Evolutionary conservation across 1,140 invertebrate species (phyloP).

Genomic region (Ditylenchus dipsaci): DNA sequence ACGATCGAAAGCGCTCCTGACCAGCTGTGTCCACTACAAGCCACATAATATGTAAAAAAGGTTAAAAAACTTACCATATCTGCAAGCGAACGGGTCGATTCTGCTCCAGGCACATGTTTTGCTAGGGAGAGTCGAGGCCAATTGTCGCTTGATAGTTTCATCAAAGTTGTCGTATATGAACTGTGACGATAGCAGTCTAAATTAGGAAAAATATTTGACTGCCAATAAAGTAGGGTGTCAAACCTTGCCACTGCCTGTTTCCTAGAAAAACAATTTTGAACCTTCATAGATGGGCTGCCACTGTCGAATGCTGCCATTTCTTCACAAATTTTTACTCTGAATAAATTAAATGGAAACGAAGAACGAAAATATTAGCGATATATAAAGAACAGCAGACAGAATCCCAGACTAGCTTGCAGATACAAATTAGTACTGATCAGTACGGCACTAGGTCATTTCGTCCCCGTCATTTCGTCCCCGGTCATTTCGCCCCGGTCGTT

Average conservation of each 20-base stretch:
- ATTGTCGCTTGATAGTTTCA: constrained; percentile 99
- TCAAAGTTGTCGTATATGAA: constrained; percentile 99
- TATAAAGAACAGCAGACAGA: too few species aligned
- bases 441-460: too few species aligned
- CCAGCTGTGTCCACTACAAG: constrained; percentile 98
- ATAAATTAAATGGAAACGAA: too few species aligned
- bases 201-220: constrained; percentile 72
- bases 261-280: constrained; percentile 98
- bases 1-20: constrained; percentile 90
- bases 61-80: constrained; percentile 59
- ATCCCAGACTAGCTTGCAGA: too few species aligned
- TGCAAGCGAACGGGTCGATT: constrained; percentile 71
- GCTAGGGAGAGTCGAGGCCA: constrained; percentile 97
- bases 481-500: too few species aligned
- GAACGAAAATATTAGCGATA: too few species aligned
- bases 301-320: constrained; percentile 60
- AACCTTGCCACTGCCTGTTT: constrained; percentile 80
- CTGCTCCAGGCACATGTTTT: constrained; percentile 99
- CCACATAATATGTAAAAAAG: constrained; percentile 58
- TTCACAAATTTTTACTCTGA: too few species aligned
- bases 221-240: constrained; percentile 66
- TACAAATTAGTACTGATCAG: too few species aligned
- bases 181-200: constrained; percentile 97
- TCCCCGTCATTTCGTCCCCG: too few species aligned
- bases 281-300: constrained; percentile 92